Evolutionary conservation across 2,888 invertebrate genomes (phyloP).

Genomic region (Aphrophora alni): DNA sequence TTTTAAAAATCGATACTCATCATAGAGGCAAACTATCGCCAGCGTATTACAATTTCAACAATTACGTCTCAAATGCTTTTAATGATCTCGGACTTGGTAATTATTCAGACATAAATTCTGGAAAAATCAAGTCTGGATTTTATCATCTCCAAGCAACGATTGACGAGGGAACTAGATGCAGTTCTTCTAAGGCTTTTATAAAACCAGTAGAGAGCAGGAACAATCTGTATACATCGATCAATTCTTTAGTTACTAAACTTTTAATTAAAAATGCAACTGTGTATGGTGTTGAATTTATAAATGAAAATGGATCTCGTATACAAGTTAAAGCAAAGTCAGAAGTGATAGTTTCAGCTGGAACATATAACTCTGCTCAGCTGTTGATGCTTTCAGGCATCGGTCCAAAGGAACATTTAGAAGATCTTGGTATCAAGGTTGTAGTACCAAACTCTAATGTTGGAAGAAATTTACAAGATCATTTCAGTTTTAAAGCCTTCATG

Average conservation of each 20-base stretch:
- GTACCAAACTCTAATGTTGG: slow-evolving; percentile 64
- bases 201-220: background rate
- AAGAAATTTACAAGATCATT: slow-evolving; percentile 60
- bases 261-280: background rate
- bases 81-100: background rate
- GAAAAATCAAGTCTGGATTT: background rate
- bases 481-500: slow-evolving; percentile 38
- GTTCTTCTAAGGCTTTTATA: background rate
- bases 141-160: background rate
- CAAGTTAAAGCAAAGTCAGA: slow-evolving; percentile 65
- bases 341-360: slow-evolving; percentile 76
- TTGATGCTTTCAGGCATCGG: slow-evolving; percentile 80
- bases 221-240: background rate
- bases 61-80: background rate
- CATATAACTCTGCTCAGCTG: slow-evolving; percentile 81
- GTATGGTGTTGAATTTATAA: slow-evolving; percentile 19
- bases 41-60: background rate
- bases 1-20: background rate
- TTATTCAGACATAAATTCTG: background rate
- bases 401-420: slow-evolving; percentile 63
- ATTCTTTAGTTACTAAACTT: background rate
- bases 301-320: background rate
- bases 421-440: slow-evolving; percentile 62
- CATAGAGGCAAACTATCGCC: background rate
- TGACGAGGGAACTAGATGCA: background rate